A percentile compares a stretch with the other conserved stretches of the same genome.
Conservation (phyloP, 2,113 vertebrate genomes). For the Oncorhynchus mykiss region DNA sequence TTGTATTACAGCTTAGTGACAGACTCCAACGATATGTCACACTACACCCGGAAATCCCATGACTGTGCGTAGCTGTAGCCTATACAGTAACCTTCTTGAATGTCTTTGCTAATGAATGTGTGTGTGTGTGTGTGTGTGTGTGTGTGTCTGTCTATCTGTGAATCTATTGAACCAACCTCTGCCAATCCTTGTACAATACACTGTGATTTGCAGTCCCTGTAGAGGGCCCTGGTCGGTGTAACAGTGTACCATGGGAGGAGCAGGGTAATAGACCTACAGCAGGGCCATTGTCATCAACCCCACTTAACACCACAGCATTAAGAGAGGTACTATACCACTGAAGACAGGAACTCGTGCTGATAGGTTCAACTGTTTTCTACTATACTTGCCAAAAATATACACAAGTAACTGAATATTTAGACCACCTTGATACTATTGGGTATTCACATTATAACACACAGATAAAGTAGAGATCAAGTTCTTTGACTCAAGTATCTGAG, state of each 20-base stretch:
- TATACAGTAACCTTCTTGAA: constrained; percentile 5
- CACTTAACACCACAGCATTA: not conserved
- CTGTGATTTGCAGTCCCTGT: constrained; percentile 19
- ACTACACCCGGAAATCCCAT: not conserved
- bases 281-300: not conserved
- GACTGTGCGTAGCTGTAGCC: not conserved
- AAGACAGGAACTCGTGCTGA: not conserved
- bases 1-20: constrained; percentile 19
- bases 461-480: not conserved
- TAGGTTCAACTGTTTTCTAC: not conserved
- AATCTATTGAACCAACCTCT: not conserved
- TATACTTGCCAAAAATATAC: not conserved
- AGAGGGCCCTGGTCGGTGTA: not conserved
- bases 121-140: constrained; percentile 1
- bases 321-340: not conserved
- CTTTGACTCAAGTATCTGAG: not conserved
- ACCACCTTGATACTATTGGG: not conserved
- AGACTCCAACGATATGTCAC: constrained; percentile 19
- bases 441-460: not conserved
- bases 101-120: constrained; percentile 2
- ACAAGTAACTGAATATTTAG: not conserved
- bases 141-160: not conserved
- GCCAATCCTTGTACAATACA: constrained; percentile 28
- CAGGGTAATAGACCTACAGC: constrained; percentile 12
- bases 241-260: constrained; percentile 17